These are phyloP conservation scores for Marasmarcha lunaedactyla DNA, from an alignment of 2,888 invertebrate genomes.

Conservation along the genomic window DNA sequence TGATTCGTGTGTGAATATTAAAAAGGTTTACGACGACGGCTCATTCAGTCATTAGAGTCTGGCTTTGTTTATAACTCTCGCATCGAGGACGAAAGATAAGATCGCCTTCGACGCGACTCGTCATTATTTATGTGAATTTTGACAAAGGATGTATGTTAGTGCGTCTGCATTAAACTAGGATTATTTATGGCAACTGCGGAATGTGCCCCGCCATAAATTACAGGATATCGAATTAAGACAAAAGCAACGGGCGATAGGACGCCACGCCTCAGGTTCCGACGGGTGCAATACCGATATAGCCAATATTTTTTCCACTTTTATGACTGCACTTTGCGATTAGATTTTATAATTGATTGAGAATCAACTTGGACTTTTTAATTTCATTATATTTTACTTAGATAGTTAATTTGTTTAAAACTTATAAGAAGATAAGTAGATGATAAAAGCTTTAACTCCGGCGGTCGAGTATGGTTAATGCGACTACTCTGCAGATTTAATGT, in stretches of 20 bases:
- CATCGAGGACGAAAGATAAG: conserved; percentile 15
- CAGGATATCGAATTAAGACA: conserved; percentile 61
- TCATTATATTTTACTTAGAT: too few relatives aligned
- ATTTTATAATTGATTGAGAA: conserved; percentile 15
- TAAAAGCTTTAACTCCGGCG: too few relatives aligned
- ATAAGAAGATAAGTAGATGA: too few relatives aligned
- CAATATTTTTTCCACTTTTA: conserved; percentile 51
- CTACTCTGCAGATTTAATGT: too few relatives aligned
- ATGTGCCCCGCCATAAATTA: conserved; percentile 47
- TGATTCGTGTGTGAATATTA: conserved; percentile 62
- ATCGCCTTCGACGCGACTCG: conserved; percentile 30
- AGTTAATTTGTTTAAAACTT: too few relatives aligned
- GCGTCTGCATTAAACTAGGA: conserved; percentile 41
- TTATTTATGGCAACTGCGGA: conserved; percentile 56
- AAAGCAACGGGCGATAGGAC: conserved; percentile 54
- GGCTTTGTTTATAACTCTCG: conserved; percentile 51
- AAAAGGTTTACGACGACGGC: conserved; percentile 56
- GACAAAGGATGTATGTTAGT: conserved; percentile 32
- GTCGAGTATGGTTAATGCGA: too few relatives aligned
- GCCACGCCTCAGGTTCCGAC: conserved; percentile 50
- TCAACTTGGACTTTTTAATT: conserved; percentile 13
- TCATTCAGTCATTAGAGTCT: conserved; percentile 62
- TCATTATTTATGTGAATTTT: conserved; percentile 66
- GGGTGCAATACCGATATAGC: conserved; percentile 45
- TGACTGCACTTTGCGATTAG: conserved; percentile 42